These are phyloP conservation scores for Formica exsecta DNA, from an alignment of 1,140 invertebrate species.

Conservation along the genomic window DNA sequence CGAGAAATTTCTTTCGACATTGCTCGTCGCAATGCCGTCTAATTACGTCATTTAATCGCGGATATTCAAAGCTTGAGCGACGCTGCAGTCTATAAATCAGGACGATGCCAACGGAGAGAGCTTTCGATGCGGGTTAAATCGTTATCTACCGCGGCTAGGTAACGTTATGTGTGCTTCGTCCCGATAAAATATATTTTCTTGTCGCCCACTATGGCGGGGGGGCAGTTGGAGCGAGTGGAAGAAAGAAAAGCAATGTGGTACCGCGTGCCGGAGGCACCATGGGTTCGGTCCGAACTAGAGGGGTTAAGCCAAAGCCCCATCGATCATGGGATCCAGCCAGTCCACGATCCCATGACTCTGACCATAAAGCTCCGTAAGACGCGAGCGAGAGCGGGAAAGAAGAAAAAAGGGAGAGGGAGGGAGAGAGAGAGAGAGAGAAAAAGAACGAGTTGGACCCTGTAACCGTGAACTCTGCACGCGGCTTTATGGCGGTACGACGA, in stretches of 20 bases:
- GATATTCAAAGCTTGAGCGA: constrained; percentile 54
- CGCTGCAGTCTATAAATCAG: constrained; percentile 56
- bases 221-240: not conserved
- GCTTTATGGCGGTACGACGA: constrained; percentile 75
- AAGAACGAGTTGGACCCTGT: constrained; percentile 56
- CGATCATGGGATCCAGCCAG: constrained; percentile 79
- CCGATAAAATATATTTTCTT: constrained; percentile 50
- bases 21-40: not conserved
- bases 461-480: constrained; percentile 74
- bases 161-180: not conserved
- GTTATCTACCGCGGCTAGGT: not conserved
- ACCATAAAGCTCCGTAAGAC: constrained; percentile 71
- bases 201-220: constrained; percentile 6
- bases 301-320: constrained; percentile 80
- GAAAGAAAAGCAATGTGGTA: constrained; percentile 49
- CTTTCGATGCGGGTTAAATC: constrained; percentile 1
- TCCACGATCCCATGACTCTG: constrained; percentile 77
- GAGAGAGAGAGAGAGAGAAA: constrained; percentile 11
- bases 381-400: constrained; percentile 27
- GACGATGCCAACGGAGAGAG: not conserved
- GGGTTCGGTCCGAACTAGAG: constrained; percentile 63
- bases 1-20: not conserved
- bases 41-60: constrained; percentile 31
- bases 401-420: not conserved
- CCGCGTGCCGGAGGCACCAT: constrained; percentile 67